A percentile compares a stretch with the other conserved stretches of the same genome.
Evolutionary conservation across 2,113 vertebrate species (phyloP).

Genomic region (Leptobrachium ailaonicum): DNA sequence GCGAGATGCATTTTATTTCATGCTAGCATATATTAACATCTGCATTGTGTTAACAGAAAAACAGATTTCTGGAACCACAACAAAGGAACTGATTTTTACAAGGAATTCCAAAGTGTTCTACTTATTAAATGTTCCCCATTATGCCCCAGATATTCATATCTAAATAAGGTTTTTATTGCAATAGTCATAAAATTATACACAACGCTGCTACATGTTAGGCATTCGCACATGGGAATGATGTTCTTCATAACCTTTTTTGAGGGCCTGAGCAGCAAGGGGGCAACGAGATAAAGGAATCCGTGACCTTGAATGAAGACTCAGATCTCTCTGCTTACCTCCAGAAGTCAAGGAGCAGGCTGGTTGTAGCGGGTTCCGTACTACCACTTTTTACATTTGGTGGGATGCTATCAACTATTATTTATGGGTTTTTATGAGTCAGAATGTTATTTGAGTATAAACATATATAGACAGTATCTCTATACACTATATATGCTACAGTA

Average conservation of each 20-base stretch:
- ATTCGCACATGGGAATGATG: conserved; percentile 9
- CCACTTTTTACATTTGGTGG: no score
- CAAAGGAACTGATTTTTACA: conserved; percentile 25
- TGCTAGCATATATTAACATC: conserved; percentile 25
- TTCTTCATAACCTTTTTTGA: background rate
- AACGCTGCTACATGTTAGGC: background rate
- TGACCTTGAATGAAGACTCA: no score
- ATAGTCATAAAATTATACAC: conserved; percentile 4
- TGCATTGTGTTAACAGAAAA: conserved; percentile 35
- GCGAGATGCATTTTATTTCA: conserved; percentile 23
- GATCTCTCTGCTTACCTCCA: no score
- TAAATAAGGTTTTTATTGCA: conserved; percentile 38
- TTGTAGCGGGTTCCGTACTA: no score
- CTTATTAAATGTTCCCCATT: conserved; percentile 37
- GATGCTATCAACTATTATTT: no score
- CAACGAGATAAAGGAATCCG: no score
- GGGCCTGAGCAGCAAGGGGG: no score
- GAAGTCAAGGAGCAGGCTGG: no score
- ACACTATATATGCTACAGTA: no score
- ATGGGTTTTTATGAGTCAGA: no score
- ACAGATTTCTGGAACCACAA: conserved; percentile 38
- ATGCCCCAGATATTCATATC: conserved; percentile 26
- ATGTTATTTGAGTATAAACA: no score
- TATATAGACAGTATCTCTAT: no score
- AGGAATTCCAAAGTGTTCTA: conserved; percentile 35